phyloP scores from a whole-genome alignment of 2,888 invertebrate species.

The Cryptophagus acutangulus region DNA sequence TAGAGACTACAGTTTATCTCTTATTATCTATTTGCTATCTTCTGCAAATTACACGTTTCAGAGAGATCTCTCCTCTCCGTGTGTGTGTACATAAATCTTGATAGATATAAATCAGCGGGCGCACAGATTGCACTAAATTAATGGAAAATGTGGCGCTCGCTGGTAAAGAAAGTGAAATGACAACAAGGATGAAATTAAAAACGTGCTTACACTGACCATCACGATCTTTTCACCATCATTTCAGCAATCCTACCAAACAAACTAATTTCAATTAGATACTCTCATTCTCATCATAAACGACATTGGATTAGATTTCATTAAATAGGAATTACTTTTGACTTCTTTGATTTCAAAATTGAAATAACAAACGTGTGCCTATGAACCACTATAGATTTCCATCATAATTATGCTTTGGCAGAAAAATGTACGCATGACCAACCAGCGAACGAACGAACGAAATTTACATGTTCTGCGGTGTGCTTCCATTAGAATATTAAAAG shows the following conservation, averaged over 20 bases:
- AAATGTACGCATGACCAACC: too few species aligned
- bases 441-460: too few species aligned
- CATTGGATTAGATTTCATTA: too few species aligned
- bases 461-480: too few species aligned
- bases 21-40: constrained; percentile 36
- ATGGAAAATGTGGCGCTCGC: constrained; percentile 44
- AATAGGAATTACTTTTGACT: too few species aligned
- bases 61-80: constrained; percentile 10
- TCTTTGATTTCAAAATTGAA: too few species aligned
- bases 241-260: neutral
- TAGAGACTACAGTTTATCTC: constrained; percentile 20
- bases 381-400: too few species aligned
- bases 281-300: too few species aligned
- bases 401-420: too few species aligned
- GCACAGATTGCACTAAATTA: constrained; percentile 46
- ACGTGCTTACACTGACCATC: constrained; percentile 43
- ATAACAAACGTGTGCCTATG: too few species aligned
- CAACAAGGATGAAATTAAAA: constrained; percentile 47
- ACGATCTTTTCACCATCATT: constrained; percentile 22
- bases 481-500: too few species aligned
- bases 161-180: constrained; percentile 46
- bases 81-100: constrained; percentile 47
- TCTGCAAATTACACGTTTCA: constrained; percentile 35
- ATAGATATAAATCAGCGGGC: constrained; percentile 46
- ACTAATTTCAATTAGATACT: constrained; percentile 1